phyloP scores from a whole-genome alignment of 2,888 invertebrate genomes.

The Neelides folsomi region DNA sequence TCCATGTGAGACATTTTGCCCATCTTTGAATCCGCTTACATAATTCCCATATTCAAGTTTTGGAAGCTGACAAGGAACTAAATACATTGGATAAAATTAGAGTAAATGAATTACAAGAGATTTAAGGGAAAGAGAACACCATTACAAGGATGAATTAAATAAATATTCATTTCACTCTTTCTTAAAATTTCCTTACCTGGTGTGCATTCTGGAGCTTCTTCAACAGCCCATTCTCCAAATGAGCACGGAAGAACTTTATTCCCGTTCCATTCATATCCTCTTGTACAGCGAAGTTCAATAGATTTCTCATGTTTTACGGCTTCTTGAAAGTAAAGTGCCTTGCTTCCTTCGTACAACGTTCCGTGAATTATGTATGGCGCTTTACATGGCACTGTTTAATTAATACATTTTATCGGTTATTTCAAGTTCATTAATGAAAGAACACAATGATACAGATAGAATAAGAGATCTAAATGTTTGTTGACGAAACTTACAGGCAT shows the following conservation, averaged over 20 bases:
- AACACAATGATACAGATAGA: no score
- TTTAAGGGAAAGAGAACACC: background rate
- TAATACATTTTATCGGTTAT: no score
- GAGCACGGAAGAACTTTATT: slow-evolving; percentile 60
- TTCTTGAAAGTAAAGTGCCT: slow-evolving; percentile 36
- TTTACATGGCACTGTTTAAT: slow-evolving; percentile 23
- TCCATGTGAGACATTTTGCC: slow-evolving; percentile 67
- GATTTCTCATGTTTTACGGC: slow-evolving; percentile 54
- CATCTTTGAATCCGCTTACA: slow-evolving; percentile 61
- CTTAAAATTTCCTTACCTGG: slow-evolving; percentile 44
- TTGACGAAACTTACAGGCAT: slow-evolving; percentile 51
- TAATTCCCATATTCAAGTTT: slow-evolving; percentile 55
- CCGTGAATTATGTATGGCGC: slow-evolving; percentile 27
- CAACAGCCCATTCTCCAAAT: slow-evolving; percentile 69
- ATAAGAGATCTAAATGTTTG: no score
- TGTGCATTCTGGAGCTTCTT: slow-evolving; percentile 60
- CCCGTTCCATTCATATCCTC: slow-evolving; percentile 51
- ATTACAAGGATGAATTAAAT: background rate
- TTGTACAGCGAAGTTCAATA: slow-evolving; percentile 60
- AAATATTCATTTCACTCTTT: no score
- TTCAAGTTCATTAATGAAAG: no score
- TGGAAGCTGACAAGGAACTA: slow-evolving; percentile 58
- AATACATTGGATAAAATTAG: slow-evolving; percentile 9
- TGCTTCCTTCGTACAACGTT: slow-evolving; percentile 28
- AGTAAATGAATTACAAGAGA: background rate